Evolutionary conservation across 53 echinoderm and acorn worm species (phyloP).

Genomic region (Glandiceps talaboti): DNA sequence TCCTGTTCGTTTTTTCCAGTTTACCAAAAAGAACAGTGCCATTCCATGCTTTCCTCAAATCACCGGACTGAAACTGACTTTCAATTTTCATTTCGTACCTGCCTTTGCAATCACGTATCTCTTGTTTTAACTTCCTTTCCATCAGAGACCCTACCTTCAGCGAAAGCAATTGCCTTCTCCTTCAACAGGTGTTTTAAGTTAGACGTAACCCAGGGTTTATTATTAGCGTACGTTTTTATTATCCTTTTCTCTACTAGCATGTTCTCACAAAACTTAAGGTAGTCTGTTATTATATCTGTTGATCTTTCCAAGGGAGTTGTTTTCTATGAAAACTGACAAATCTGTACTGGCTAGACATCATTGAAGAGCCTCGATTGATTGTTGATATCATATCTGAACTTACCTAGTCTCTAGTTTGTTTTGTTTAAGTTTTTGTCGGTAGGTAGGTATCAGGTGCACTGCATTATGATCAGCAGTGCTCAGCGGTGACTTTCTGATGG

Average conservation of each 20-base stretch:
- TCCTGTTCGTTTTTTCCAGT: neutral
- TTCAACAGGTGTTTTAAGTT: neutral
- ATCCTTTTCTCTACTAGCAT: neutral
- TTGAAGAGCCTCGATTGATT: neutral
- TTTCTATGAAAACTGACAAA: neutral
- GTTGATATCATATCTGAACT: neutral
- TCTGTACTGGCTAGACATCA: slow-evolving; percentile 3
- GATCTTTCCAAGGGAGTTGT: neutral
- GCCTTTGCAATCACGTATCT: neutral
- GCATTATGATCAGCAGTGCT: neutral
- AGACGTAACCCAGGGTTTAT: neutral
- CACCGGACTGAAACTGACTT: neutral
- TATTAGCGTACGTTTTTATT: neutral
- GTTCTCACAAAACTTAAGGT: neutral
- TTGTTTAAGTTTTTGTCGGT: slow-evolving; percentile 3
- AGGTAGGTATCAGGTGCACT: slow-evolving; percentile 1
- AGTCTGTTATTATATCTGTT: neutral
- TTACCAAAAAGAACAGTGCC: neutral
- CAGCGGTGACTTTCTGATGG: neutral
- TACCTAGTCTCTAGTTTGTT: slow-evolving; percentile 1
- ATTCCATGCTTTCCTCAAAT: neutral
- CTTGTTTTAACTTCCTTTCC: neutral
- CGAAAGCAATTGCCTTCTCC: neutral
- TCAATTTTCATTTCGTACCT: neutral
- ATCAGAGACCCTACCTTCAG: neutral